Evolutionary conservation across 1,140 invertebrate species (phyloP), one percentile per base, ranked within the genome.

Genomic region (Drosophila kanapiae): DNA sequence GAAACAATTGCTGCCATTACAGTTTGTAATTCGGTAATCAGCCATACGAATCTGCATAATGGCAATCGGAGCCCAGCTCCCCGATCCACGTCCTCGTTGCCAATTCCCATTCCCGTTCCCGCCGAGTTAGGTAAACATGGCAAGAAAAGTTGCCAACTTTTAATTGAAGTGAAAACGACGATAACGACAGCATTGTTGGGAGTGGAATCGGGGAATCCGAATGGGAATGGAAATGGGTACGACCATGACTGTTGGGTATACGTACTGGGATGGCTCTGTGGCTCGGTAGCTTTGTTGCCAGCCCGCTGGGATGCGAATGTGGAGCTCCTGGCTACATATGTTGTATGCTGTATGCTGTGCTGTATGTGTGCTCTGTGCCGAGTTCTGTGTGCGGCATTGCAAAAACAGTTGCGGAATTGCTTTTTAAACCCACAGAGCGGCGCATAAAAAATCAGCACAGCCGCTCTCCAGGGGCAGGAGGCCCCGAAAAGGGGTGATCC

Each of bases 121-220:
- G 68, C 59, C 68, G 65, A 79, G 76, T 85, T 90, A 88, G 85
- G 85, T 88, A 79, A 88, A 85, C 65, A 80, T 85, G 78, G 85
- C 78, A 88, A 90, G 85, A 90, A 91, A 91, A 91, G 90, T 91
- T 91, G 80, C 80, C 77, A 91, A 91, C 83, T 91, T 91, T 91
- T 92, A 91, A 91, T 91, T 91, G 90, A 91, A 91, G 90, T 91
- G 90, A 91, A 91, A 91, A 91, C 90, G 90, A 91, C 82, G 85
- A 91, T 91, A 91, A 91, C 91, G 90, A 91, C 85, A 91, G 85
- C 84, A 90, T 87, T 87, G 84, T 87, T 80, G 81, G 43, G 80
- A 77, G 72, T 80, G 83, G 60, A 63, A 58, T 77, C 38, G 35
- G 63, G 49, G 63, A 37, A 69, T 71, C 33, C 47, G 59, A 37